These are phyloP conservation scores for Timema podura DNA, from an alignment of 2,888 invertebrate genomes.

Conservation along the genomic window DNA sequence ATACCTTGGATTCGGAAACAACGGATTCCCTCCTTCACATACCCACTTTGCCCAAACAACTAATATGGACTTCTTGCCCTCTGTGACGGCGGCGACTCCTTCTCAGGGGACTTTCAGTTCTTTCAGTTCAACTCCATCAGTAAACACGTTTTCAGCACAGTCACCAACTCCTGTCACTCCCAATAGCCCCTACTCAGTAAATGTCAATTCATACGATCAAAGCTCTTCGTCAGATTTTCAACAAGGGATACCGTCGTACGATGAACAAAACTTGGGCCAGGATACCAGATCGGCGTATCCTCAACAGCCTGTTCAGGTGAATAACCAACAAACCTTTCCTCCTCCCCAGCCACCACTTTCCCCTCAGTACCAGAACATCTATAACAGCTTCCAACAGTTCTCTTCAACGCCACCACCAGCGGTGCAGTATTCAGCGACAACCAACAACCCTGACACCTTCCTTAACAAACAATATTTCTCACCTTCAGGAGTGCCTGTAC, in stretches of 20 bases:
- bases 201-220: conserved; percentile 10
- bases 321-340: conserved; percentile 32
- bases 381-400: conserved; percentile 37
- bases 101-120: neutral
- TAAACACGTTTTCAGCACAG: neutral
- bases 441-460: conserved; percentile 3
- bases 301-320: no score
- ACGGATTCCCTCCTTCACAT: neutral
- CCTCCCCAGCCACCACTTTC: conserved; percentile 37
- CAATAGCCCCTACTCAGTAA: conserved; percentile 20
- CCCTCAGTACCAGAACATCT: conserved; percentile 29
- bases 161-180: neutral
- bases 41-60: neutral
- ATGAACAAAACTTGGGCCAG: no score
- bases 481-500: neutral
- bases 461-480: neutral
- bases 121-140: neutral
- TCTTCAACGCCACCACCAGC: conserved; percentile 36
- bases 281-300: no score
- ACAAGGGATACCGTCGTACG: neutral
- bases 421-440: neutral
- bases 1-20: conserved; percentile 9
- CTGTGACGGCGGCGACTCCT: conserved; percentile 9
- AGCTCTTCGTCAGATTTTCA: neutral
- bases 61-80: conserved; percentile 19